Evolutionary conservation across 2,888 invertebrate species (phyloP), one percentile per base, ranked within the genome.

Genomic region (Syrphus vitripennis): DNA sequence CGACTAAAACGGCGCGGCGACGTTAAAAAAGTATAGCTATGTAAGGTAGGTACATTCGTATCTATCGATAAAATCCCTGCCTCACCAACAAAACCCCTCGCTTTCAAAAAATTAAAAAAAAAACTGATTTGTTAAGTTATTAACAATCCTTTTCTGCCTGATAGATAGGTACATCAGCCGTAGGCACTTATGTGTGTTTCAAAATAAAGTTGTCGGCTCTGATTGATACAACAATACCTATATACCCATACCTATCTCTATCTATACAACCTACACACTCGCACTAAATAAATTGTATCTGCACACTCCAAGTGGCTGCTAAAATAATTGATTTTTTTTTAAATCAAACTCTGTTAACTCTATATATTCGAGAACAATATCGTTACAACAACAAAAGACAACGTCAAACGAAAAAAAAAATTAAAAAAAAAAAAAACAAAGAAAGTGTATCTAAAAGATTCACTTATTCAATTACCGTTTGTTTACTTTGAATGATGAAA

Each of bases 401-500:
- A 48, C 21, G 12, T 7, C 21, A 50, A 50, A 34, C 6, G 1
- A 57, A 57, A 31, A 57, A 34, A 16, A 48, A 21, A 12, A 5
- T n/a, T 7, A 59, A 10, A 31, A 40, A 53, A 59, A 67, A 31
- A 21, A 53, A 71, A 59, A 67, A 67, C 40, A 61, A 77, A 77
- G 82, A 86, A 72, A 82, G 74, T 82, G 82, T 86, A 77, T 86
- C 77, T 82, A 74, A 86, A 74, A 86, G 77, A 78, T 82, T 78
- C 77, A 86, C 82, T 86, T 86, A 86, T 86, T 86, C 86, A 86
- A 86, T 86, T 86, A 82, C 77, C 72, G 86, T 82, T 86, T 86
- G 86, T 86, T 86, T 86, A 86, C 86, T 86, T 86, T 78, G 65
- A 29, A 74, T 69, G 82, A 86, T 86, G 82, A 78, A 86, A 86